These are phyloP conservation scores for Aeoliscus strigatus DNA, from an alignment of 2,797 vertebrate species.

Conservation along the genomic window DNA sequence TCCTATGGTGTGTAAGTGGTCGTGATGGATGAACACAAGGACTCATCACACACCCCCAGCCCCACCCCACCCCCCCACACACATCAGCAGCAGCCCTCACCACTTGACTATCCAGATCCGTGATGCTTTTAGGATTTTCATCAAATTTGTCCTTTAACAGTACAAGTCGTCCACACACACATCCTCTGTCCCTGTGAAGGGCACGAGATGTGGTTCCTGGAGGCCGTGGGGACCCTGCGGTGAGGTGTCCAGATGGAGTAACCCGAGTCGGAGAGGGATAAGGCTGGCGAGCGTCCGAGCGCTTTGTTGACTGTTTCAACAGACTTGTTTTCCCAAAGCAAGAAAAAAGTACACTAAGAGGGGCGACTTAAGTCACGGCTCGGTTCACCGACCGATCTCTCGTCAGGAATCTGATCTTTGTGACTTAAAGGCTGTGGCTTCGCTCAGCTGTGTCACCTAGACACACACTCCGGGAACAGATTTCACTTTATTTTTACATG, in stretches of 20 bases:
- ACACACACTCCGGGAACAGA: background rate
- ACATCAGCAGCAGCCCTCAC: constrained; percentile 44
- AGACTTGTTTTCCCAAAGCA: constrained; percentile 81
- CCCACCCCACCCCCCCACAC: constrained; percentile 44
- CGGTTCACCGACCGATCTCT: constrained; percentile 36
- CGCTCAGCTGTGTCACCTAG: constrained; percentile 14
- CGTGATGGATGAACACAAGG: constrained; percentile 76
- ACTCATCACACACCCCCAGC: constrained; percentile 61
- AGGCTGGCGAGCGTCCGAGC: constrained; percentile 52
- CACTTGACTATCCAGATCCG: background rate
- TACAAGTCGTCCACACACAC: constrained; percentile 21
- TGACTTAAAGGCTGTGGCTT: constrained; percentile 26
- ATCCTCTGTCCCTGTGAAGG: constrained; percentile 68
- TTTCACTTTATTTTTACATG: background rate
- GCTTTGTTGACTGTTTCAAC: constrained; percentile 77
- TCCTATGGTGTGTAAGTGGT: constrained; percentile 80
- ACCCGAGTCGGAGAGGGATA: constrained; percentile 65
- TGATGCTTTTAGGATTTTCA: background rate
- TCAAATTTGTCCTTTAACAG: background rate
- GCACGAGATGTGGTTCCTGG: constrained; percentile 56
- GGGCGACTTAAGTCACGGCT: constrained; percentile 54
- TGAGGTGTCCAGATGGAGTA: constrained; percentile 66
- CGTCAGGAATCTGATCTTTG: constrained; percentile 48
- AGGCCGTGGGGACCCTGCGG: constrained; percentile 61
- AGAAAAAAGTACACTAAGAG: constrained; percentile 64